Conservation (phyloP, 1,140 invertebrate species). For the Drosophila ogumai region DNA sequence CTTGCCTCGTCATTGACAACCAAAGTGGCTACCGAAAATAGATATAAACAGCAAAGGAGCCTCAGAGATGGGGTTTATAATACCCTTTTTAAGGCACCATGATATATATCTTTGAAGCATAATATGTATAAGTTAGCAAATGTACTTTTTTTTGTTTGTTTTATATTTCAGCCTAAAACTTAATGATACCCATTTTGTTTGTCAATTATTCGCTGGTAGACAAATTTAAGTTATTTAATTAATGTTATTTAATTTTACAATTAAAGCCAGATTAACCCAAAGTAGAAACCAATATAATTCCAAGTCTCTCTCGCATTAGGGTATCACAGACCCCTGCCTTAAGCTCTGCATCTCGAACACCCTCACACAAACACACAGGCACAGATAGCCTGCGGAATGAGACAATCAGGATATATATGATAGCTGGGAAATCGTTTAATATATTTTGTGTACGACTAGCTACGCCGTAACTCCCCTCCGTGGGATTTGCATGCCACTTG, state of each 20-base stretch:
- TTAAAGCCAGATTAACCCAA: neutral
- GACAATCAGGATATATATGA: constrained; percentile 49
- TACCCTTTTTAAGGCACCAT: constrained; percentile 29
- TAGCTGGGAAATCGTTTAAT: constrained; percentile 50
- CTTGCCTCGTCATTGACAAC: constrained; percentile 45
- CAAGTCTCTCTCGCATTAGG: neutral
- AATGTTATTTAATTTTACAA: neutral
- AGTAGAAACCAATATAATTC: neutral
- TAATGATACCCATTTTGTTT: no score
- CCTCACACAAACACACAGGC: constrained; percentile 1
- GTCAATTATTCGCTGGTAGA: no score
- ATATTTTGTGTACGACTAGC: constrained; percentile 56
- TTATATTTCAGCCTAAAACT: no score
- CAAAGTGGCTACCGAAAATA: constrained; percentile 68
- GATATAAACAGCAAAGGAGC: constrained; percentile 29
- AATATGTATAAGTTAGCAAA: neutral
- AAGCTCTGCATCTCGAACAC: constrained; percentile 27
- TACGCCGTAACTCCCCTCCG: neutral
- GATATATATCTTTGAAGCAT: no score
- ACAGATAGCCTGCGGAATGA: constrained; percentile 9
- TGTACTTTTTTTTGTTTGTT: no score
- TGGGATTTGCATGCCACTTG: constrained; percentile 59
- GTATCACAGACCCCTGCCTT: constrained; percentile 10
- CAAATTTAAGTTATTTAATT: no score
- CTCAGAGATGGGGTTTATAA: neutral